Evolutionary conservation across 2,888 invertebrate species (phyloP).

Genomic region (Ditula angustiorana): DNA sequence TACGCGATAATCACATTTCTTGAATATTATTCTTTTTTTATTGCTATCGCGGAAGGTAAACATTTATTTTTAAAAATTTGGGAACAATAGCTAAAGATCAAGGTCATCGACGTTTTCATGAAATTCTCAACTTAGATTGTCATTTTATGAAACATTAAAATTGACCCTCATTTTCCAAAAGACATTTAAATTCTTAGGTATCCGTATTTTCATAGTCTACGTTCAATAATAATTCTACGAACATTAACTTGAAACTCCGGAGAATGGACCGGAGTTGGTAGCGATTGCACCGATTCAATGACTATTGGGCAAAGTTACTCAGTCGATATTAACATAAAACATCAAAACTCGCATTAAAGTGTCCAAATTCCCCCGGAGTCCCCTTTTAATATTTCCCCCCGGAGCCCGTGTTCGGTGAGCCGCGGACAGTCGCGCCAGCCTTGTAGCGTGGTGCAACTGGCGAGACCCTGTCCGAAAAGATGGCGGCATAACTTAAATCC

Average conservation of each 20-base stretch:
- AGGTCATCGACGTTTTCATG: too few relatives aligned
- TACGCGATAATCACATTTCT: too few relatives aligned
- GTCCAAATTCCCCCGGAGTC: slow-evolving; percentile 71
- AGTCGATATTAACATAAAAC: slow-evolving; percentile 82
- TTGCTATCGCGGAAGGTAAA: too few relatives aligned
- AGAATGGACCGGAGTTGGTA: slow-evolving; percentile 27
- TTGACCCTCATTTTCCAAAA: background rate
- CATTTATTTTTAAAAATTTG: too few relatives aligned
- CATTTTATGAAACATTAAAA: background rate
- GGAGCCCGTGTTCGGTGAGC: slow-evolving; percentile 64
- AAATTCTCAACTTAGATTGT: too few relatives aligned
- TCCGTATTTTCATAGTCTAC: slow-evolving; percentile 5
- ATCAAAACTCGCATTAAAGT: slow-evolving; percentile 84
- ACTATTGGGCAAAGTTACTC: slow-evolving; percentile 69
- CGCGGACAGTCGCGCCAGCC: slow-evolving; percentile 50
- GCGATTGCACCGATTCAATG: slow-evolving; percentile 60
- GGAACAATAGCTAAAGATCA: too few relatives aligned
- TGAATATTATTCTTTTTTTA: too few relatives aligned
- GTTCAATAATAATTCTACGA: slow-evolving; percentile 15
- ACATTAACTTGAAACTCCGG: slow-evolving; percentile 1
- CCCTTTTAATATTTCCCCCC: slow-evolving; percentile 66
- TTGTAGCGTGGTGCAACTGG: slow-evolving; percentile 49
- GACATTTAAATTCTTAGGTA: background rate
- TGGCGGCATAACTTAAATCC: too few relatives aligned
- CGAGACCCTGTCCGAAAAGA: too few relatives aligned